A percentile compares a stretch with the other conserved stretches of the same genome.
phyloP scores from a whole-genome alignment of 2,113 vertebrate genomes.

The Bungarus multicinctus region DNA sequence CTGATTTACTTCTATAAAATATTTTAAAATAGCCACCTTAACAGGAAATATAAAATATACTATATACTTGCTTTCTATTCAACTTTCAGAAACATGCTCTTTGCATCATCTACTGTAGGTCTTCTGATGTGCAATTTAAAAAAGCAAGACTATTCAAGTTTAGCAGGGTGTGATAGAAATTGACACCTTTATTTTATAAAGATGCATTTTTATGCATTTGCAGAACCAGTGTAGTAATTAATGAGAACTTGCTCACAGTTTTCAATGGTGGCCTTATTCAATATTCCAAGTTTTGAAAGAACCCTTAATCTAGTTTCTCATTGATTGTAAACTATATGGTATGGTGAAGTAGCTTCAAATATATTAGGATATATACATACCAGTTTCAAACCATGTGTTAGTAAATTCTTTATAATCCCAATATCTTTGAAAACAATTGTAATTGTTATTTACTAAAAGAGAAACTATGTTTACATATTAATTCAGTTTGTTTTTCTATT shows the following conservation, averaged over 20 bases:
- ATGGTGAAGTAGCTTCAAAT: not conserved
- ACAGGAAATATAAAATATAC: not conserved
- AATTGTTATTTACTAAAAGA: not conserved
- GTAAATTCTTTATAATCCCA: not conserved
- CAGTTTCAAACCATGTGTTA: not conserved
- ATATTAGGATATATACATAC: not conserved
- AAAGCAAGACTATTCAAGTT: not conserved
- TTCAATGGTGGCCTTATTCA: not conserved
- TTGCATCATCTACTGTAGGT: not conserved
- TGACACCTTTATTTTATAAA: not conserved
- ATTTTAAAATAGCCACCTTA: accelerated
- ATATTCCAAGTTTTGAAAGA: not conserved
- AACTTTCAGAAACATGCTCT: not conserved
- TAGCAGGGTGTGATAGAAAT: not conserved
- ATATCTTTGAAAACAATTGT: not conserved
- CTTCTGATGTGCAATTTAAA: not conserved
- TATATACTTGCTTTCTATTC: not conserved
- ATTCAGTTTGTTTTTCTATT: not conserved
- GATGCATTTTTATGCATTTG: not conserved
- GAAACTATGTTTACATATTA: not conserved
- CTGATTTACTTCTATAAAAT: accelerated
- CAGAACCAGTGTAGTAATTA: not conserved
- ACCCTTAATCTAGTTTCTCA: not conserved
- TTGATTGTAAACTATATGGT: not conserved
- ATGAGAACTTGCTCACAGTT: not conserved